Evolutionary conservation across 1,140 invertebrate genomes (phyloP).

Genomic region (Cyclargus thomasi): DNA sequence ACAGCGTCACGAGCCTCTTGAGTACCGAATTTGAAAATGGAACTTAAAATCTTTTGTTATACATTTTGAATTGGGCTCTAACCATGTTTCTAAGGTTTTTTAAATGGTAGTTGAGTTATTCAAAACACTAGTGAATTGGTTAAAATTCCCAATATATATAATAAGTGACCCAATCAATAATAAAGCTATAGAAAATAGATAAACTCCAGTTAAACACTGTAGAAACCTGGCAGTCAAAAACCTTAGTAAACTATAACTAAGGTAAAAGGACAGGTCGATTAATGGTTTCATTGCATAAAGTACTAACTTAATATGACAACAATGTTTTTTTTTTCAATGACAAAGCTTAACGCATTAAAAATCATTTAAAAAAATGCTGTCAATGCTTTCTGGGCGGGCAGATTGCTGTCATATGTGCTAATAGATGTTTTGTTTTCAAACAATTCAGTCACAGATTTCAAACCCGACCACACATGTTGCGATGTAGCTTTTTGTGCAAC

Average conservation of each 20-base stretch:
- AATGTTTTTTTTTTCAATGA: not conserved
- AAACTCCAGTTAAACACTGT: too few species aligned
- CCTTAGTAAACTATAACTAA: too few species aligned
- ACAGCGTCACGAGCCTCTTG: not conserved
- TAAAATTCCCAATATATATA: too few species aligned
- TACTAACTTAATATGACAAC: not conserved
- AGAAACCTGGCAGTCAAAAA: too few species aligned
- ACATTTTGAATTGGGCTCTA: not conserved
- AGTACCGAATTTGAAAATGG: not conserved
- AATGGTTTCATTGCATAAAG: not conserved
- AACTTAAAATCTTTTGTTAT: not conserved
- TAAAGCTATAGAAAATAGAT: too few species aligned
- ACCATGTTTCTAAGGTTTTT: too few species aligned
- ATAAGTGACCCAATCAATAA: too few species aligned
- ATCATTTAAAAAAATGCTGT: not conserved
- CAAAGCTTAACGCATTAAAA: not conserved
- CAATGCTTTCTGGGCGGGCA: constrained; percentile 2
- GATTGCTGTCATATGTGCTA: constrained; percentile 1
- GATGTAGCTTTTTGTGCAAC: not conserved
- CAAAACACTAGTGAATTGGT: too few species aligned
- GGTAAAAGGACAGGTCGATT: not conserved
- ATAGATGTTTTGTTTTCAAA: constrained; percentile 12
- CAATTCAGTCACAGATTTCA: constrained; percentile 18
- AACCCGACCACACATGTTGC: constrained; percentile 34
- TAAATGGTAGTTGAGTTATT: too few species aligned